Conservation (phyloP, 2,888 invertebrate species). For the Lordiphosa fenestrarum region DNA sequence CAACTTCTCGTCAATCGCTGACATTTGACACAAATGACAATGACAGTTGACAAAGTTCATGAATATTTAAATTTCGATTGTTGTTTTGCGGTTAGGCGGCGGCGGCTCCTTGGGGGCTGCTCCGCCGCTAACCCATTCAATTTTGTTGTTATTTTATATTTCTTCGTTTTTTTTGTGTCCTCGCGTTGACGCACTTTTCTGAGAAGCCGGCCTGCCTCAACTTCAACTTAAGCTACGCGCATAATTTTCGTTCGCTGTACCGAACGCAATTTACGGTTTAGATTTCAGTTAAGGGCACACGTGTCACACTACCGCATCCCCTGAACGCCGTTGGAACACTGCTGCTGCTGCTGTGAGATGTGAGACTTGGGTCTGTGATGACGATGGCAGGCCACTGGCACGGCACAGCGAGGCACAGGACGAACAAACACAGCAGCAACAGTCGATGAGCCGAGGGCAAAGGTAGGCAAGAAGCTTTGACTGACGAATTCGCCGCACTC, state of each 20-base stretch:
- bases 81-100: slow-evolving; percentile 25
- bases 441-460: slow-evolving; percentile 2
- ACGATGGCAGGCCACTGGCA: slow-evolving; percentile 29
- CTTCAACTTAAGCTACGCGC: slow-evolving; percentile 22
- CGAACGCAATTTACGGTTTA: slow-evolving; percentile 14
- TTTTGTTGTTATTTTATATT: no score
- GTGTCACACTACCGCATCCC: slow-evolving; percentile 48
- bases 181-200: slow-evolving; percentile 27
- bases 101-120: slow-evolving; percentile 3
- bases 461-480: slow-evolving; percentile 13
- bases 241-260: slow-evolving; percentile 3
- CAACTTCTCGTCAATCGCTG: slow-evolving; percentile 14
- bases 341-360: slow-evolving; percentile 17
- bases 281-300: slow-evolving; percentile 15
- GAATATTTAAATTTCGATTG: slow-evolving; percentile 60
- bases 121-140: slow-evolving; percentile 1
- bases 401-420: slow-evolving; percentile 8
- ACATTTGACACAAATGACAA: slow-evolving; percentile 24
- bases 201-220: slow-evolving; percentile 12
- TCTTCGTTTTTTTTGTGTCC: no score
- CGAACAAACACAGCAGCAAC: slow-evolving; percentile 15
- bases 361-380: slow-evolving; percentile 23
- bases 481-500: slow-evolving; percentile 29
- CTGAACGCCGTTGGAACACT: slow-evolving; percentile 51
- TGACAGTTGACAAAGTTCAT: slow-evolving; percentile 42